A percentile compares a stretch with the other conserved stretches of the same genome.
Evolutionary conservation across 2,888 invertebrate genomes (phyloP).

Genomic region (Epistrophe eligans): DNA sequence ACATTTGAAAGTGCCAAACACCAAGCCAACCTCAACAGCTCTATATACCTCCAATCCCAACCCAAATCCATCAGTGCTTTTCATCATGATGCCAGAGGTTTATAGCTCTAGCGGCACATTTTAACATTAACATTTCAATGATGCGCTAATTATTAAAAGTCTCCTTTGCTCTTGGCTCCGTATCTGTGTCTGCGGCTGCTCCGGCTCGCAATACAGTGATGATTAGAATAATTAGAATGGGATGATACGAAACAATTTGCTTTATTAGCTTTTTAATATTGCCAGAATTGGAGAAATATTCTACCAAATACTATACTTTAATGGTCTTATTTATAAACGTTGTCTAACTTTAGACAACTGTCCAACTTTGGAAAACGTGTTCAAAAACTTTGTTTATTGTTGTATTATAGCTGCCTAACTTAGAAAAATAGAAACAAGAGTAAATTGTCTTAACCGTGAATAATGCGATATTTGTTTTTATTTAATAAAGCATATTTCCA

Average conservation of each 20-base stretch:
- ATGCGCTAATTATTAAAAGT: conserved; percentile 59
- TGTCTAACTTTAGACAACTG: no score
- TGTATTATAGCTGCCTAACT: no score
- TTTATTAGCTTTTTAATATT: no score
- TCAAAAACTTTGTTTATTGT: no score
- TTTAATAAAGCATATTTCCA: no score
- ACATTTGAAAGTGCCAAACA: conserved; percentile 14
- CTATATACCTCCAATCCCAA: background rate
- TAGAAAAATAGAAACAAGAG: no score
- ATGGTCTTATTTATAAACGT: no score
- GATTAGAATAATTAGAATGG: conserved; percentile 20
- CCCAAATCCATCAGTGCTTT: background rate
- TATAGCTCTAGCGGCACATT: conserved; percentile 25
- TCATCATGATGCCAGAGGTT: conserved; percentile 27
- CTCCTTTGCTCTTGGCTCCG: background rate
- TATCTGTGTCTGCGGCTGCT: background rate
- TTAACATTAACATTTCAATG: conserved; percentile 66
- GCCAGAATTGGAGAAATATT: no score
- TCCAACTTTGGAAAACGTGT: no score
- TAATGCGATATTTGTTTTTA: no score
- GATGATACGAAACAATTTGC: background rate
- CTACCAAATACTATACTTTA: no score
- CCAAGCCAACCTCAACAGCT: background rate
- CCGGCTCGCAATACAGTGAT: background rate
- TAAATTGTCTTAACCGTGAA: no score